phyloP scores from a whole-genome alignment of 1,140 invertebrate species.

The Apis laboriosa region DNA sequence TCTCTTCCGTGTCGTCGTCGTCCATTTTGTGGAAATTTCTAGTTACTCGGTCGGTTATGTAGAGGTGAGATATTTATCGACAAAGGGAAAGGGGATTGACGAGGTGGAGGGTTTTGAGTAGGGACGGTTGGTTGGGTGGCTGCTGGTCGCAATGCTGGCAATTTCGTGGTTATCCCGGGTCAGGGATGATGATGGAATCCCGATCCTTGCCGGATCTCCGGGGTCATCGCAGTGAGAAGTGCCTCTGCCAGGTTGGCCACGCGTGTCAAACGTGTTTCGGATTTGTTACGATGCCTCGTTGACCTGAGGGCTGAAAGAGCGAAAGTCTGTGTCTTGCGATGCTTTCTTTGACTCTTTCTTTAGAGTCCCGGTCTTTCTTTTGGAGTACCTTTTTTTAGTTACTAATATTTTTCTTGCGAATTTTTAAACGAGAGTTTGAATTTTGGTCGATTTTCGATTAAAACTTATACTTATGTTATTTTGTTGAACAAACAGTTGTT shows the following conservation, averaged over 20 bases:
- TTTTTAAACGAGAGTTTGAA: not conserved
- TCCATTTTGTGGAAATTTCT: constrained; percentile 64
- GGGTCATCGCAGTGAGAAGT: not conserved
- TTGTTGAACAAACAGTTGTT: not conserved
- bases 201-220: not conserved
- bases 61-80: not conserved
- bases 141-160: not conserved
- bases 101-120: not conserved
- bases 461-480: not conserved
- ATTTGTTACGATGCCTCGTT: not conserved
- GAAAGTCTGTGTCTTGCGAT: not conserved
- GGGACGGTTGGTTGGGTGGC: not conserved
- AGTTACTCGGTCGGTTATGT: too few relatives aligned
- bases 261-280: not conserved
- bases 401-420: not conserved
- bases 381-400: constrained; percentile 21
- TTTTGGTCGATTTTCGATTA: not conserved
- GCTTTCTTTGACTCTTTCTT: not conserved
- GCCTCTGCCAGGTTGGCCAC: too few relatives aligned
- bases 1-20: constrained; percentile 75
- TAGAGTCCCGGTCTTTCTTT: not conserved
- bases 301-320: constrained; percentile 22
- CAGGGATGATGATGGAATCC: constrained; percentile 17
- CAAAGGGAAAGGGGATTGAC: not conserved
- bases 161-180: not conserved